Percentiles rank a stretch among this genome's conserved stretches.
Evolutionary conservation across 2,888 invertebrate genomes (phyloP).

Genomic region (Neria commutata): DNA sequence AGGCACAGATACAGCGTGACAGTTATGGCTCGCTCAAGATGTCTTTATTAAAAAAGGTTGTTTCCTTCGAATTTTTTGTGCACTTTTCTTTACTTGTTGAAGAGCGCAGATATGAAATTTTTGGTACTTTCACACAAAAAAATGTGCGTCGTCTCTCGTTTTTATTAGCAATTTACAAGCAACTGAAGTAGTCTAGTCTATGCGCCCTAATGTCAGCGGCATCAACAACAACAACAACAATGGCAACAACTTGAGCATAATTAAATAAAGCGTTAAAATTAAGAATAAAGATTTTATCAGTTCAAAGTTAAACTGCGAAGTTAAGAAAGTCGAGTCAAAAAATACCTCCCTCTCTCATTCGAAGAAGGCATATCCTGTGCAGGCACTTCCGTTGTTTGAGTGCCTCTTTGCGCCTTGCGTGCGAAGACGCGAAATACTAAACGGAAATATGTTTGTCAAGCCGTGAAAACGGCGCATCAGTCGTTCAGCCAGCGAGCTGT

Average conservation of each 20-base stretch:
- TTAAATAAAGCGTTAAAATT: conserved; percentile 57
- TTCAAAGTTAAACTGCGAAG: background rate
- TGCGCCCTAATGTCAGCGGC: conserved; percentile 11
- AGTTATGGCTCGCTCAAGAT: conserved; percentile 43
- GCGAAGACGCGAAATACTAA: conserved; percentile 3
- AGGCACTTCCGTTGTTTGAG: conserved; percentile 9
- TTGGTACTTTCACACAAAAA: background rate
- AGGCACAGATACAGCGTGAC: too few species aligned
- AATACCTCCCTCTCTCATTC: conserved; percentile 15
- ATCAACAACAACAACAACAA: conserved; percentile 8
- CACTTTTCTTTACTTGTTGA: background rate
- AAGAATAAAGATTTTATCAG: conserved; percentile 45
- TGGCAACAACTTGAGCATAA: conserved; percentile 45
- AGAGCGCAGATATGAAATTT: background rate
- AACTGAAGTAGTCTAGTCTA: conserved; percentile 41
- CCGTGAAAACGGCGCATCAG: conserved; percentile 23
- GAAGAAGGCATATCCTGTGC: too few species aligned
- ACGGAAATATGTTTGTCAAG: conserved; percentile 43
- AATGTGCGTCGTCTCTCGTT: conserved; percentile 27
- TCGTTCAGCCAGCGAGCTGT: background rate
- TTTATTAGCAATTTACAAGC: conserved; percentile 41
- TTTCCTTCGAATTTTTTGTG: background rate
- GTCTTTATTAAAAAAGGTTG: conserved; percentile 49
- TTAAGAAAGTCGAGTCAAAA: background rate
- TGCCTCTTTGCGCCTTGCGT: conserved; percentile 9